Base-by-base conservation (phyloP, 1,140 invertebrate genomes). In the Aphaenogaster rudis region DNA sequence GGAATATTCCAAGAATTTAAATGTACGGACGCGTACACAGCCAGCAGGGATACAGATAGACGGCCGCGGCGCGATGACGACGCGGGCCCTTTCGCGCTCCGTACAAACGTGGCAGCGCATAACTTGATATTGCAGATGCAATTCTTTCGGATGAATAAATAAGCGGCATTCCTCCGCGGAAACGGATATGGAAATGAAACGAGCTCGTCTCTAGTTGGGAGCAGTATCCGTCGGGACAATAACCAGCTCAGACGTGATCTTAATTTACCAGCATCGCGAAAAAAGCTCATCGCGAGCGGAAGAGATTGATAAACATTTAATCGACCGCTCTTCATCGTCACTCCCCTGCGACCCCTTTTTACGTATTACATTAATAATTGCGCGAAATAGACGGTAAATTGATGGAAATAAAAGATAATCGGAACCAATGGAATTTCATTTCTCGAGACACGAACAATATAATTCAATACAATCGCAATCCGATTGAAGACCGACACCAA, bases 151-250 rank as follows among this genome's bases (percentile, higher is more conserved):
- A 54, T 52, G 64, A 81, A 81, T 81, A 74, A 74, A 57, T 80
- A 81, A 87, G 39, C 54, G 84, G n/a, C 33, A 33, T 66, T 48
- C n/a, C 71, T 50, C 45, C 54, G 69, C 39, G 39, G 9, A 80
- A 76, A 28, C 86, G 69, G 36, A 74, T 72, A 72, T 84, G 79
- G 67, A 87, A 87, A 76, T 76, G 61, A 84, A 67, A 76, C 36
- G 39, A 67, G 59, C 52, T 54, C 42, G 28, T 61, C 42, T 45
- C 69, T 13, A 28, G 64, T 45, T 66, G 67, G 28, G 36, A 63
- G 21, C 11, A 45, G 5, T 72, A 21, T 57, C 28, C 50, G 7
- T 28, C 39, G 21, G 13, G 48, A 77, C 39, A 61, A 77, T 36
- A 54, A 74, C 17, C 52, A 42, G 33, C 36, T 48, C 57, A 9